Base-by-base conservation (phyloP, 2,113 vertebrate species). In the Oncorhynchus masou region DNA sequence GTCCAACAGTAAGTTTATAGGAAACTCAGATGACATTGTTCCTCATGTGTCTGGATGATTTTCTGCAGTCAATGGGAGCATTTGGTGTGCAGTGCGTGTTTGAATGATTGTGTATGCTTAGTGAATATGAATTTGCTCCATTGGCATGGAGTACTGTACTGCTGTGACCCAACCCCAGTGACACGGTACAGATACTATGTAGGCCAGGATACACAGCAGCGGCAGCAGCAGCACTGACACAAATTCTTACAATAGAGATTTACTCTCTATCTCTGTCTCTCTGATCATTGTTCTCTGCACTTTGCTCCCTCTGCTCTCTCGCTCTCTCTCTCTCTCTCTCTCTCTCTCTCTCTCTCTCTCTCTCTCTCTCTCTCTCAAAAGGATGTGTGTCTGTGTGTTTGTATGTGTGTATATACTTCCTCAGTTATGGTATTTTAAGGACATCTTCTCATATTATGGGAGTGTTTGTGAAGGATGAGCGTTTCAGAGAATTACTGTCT, bases 181-280 rank as follows among this genome's bases (percentile, higher is more conserved):
- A 66, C 72, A 75, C 71, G 1, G 66, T 72, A 74, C 76, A 66
- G 76, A 81, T 83, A 88, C 19, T 54, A 34, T 84, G 80, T 86
- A 77, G 80, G 82, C 72, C 85, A 84, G 72, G 81, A 85, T 82
- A 75, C 39, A 11, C 39, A 45, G 39, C 39, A 45, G 39, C 71
- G 29, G 79, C 82, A 89, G 79, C 87, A 84, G 5, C 34, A 34
- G 6, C 79, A 91, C 87, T 91, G 91, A 90, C 90, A 92, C 84
- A 89, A 85, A 90, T 91, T 90, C 83, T 85, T 78, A 81, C 81
- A 82, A 78, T 76, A 39, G 8, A 45, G 39, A 45, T 88, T 1
- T 80, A 79, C 7, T 29, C 51, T 8, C 12, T 74, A n/a, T n/a
- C 31, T 7, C 20, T 73, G 51, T 60, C 16, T 51, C 22, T 31